A percentile compares a stretch with the other conserved stretches of the same genome.
Conservation (phyloP, 1,140 invertebrate genomes). For the Sinella curviseta region DNA sequence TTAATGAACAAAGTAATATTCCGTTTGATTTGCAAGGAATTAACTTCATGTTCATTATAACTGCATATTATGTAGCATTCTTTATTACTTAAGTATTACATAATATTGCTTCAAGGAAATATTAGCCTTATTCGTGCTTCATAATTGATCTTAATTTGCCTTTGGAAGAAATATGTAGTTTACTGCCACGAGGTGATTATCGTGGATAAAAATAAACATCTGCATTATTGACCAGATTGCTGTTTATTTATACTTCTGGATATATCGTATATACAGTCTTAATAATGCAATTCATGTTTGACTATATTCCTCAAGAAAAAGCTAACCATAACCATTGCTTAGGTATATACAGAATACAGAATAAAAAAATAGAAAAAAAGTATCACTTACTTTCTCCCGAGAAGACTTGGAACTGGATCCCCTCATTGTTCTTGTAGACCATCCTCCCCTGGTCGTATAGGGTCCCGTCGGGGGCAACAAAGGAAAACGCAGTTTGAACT, state of each 20-base stretch:
- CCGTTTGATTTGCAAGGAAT: too few species aligned
- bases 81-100: too few species aligned
- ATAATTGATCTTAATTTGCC: too few species aligned
- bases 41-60: too few species aligned
- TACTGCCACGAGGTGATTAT: too few species aligned
- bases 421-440: slow-evolving; percentile 28
- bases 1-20: too few species aligned
- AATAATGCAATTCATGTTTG: neutral
- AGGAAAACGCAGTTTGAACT: slow-evolving; percentile 34
- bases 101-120: too few species aligned
- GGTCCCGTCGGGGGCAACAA: slow-evolving; percentile 4
- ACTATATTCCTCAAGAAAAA: neutral
- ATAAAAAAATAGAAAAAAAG: slow-evolving; percentile 1
- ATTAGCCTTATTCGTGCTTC: too few species aligned
- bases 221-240: neutral
- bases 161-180: too few species aligned
- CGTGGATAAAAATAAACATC: too few species aligned
- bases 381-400: slow-evolving; percentile 13
- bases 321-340: neutral
- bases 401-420: slow-evolving; percentile 21
- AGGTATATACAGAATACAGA: neutral
- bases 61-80: too few species aligned
- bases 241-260: neutral
- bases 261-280: neutral
- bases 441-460: slow-evolving; percentile 26